A percentile compares a stretch with the other conserved stretches of the same genome.
Evolutionary conservation across 2,888 invertebrate genomes (phyloP).

Genomic region (Mythimna loreyi): DNA sequence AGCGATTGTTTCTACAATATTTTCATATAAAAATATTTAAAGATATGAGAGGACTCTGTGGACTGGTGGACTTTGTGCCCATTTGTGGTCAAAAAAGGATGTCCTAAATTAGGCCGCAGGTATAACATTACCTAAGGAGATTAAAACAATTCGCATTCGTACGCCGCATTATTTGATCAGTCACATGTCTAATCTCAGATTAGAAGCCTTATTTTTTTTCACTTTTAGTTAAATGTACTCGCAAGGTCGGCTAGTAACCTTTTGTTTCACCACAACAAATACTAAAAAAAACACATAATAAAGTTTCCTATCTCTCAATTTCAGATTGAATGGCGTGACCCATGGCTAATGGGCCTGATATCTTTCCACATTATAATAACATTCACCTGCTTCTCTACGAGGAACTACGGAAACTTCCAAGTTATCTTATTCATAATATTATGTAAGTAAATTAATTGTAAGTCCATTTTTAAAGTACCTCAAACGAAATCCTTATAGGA

Average conservation of each 20-base stretch:
- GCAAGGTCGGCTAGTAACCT: no score
- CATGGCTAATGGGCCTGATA: slow-evolving; percentile 95
- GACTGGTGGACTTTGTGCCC: no score
- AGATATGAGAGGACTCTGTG: no score
- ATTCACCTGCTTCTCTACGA: slow-evolving; percentile 94
- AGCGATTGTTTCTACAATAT: no score
- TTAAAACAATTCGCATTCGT: background rate
- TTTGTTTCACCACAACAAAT: background rate
- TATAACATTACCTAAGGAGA: background rate
- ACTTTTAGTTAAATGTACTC: no score
- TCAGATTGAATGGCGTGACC: slow-evolving; percentile 97
- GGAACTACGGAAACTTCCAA: slow-evolving; percentile 97
- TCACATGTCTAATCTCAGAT: slow-evolving; percentile 21
- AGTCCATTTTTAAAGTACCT: no score
- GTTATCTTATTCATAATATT: slow-evolving; percentile 95
- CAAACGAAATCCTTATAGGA: no score
- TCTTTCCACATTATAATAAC: slow-evolving; percentile 95
- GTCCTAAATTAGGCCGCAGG: no score
- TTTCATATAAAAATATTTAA: no score
- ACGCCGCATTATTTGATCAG: background rate
- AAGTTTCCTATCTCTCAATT: slow-evolving; percentile 67
- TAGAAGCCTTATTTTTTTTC: slow-evolving; percentile 30
- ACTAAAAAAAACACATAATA: no score
- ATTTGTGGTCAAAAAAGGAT: no score
- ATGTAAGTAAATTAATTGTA: slow-evolving; percentile 92